Percentiles rank a stretch among this genome's conserved stretches.
phyloP scores from a whole-genome alignment of 1,140 invertebrate genomes.

The Anastrepha obliqua region DNA sequence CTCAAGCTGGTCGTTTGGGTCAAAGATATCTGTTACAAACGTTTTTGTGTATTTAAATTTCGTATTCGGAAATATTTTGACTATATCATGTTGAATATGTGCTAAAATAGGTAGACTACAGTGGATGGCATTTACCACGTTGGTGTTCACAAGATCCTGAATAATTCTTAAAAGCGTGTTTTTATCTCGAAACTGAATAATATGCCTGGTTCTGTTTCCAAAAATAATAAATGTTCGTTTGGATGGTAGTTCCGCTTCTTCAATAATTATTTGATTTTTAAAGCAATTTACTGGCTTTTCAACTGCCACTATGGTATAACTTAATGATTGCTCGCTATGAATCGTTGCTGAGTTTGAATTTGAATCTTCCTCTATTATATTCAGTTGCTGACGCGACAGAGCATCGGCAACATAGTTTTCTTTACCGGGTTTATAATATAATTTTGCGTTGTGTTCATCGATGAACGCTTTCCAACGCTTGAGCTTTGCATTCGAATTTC shows the following conservation, averaged over 20 bases:
- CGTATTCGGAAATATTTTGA: constrained; percentile 43
- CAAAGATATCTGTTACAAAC: constrained; percentile 39
- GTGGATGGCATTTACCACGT: constrained; percentile 55
- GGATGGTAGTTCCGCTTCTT: constrained; percentile 5
- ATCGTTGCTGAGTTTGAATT: constrained; percentile 53
- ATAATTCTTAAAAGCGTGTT: constrained; percentile 30
- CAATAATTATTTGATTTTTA: constrained; percentile 53
- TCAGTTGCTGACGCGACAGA: constrained; percentile 56
- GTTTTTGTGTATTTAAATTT: constrained; percentile 50
- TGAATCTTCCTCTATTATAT: constrained; percentile 38
- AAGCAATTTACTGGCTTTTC: constrained; percentile 58
- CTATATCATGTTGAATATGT: constrained; percentile 46
- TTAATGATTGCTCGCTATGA: constrained; percentile 17
- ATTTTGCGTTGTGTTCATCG: constrained; percentile 70
- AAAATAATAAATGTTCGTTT: constrained; percentile 55
- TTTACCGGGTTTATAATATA: constrained; percentile 73
- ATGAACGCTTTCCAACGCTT: constrained; percentile 76
- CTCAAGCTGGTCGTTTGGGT: constrained; percentile 47
- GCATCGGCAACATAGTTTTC: constrained; percentile 67
- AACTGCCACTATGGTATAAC: constrained; percentile 43
- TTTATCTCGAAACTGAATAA: constrained; percentile 28
- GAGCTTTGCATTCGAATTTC: constrained; percentile 54
- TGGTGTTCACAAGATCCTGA: constrained; percentile 16
- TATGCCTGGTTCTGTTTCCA: constrained; percentile 54
- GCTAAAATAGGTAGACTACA: constrained; percentile 50